A percentile compares a stretch with the other conserved stretches of the same genome.
These are phyloP conservation scores for Tetrax tetrax DNA, from an alignment of 2,113 vertebrate species.

Conservation along the genomic window DNA sequence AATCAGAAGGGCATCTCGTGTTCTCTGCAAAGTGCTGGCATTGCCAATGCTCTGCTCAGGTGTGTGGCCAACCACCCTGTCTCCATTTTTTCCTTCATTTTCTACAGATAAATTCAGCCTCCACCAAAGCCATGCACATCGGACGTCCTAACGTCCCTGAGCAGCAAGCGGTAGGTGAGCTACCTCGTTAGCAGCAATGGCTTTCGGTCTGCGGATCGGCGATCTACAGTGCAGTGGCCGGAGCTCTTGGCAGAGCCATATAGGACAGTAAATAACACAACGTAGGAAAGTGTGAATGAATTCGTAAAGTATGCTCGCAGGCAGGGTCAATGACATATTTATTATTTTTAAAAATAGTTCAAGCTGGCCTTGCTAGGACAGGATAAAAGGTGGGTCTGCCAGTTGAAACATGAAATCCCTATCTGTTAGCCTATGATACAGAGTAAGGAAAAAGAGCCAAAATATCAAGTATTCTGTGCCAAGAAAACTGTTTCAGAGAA, in stretches of 20 bases:
- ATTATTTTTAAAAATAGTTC: constrained; percentile 56
- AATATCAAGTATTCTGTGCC: neutral
- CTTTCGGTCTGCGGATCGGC: neutral
- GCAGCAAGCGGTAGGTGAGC: neutral
- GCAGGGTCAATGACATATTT: constrained; percentile 28
- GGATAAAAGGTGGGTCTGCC: constrained; percentile 43
- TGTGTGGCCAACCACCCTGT: neutral
- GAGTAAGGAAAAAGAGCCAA: neutral
- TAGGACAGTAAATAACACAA: constrained; percentile 50
- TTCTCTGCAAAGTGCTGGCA: constrained; percentile 45
- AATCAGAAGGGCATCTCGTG: constrained; percentile 50
- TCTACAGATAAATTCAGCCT: constrained; percentile 4
- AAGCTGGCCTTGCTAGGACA: constrained; percentile 28
- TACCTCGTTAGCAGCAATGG: constrained; percentile 3
- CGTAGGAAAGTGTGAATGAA: constrained; percentile 17
- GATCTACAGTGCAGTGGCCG: constrained; percentile 17
- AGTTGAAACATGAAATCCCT: constrained; percentile 11
- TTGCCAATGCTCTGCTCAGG: neutral
- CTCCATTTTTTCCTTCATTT: neutral
- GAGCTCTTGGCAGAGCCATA: neutral
- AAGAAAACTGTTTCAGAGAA: neutral
- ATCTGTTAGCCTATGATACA: neutral
- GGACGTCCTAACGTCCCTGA: neutral
- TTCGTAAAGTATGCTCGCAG: constrained; percentile 29
- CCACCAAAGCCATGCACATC: neutral